Evolutionary conservation across 2,888 invertebrate species (phyloP).

Genomic region (Pediacus dermestoides): DNA sequence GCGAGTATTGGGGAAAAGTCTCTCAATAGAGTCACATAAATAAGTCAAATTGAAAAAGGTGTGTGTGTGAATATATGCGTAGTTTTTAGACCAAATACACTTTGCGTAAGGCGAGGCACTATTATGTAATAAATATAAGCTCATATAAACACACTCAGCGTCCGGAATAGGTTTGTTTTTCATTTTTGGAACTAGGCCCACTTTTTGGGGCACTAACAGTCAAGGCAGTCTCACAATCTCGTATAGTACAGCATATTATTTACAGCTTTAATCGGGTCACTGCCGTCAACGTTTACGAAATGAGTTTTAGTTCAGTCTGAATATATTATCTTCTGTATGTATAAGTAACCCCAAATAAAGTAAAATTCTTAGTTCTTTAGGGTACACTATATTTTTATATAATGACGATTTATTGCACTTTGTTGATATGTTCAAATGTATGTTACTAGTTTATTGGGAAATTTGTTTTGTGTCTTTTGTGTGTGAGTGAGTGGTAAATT

Average conservation of each 20-base stretch:
- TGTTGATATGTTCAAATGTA: no score
- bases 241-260: constrained; percentile 53
- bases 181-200: constrained; percentile 20
- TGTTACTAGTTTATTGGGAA: no score
- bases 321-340: neutral
- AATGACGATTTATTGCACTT: neutral
- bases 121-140: constrained; percentile 53
- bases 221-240: constrained; percentile 55
- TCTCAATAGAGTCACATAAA: no score
- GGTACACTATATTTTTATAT: neutral
- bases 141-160: constrained; percentile 59
- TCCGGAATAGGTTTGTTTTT: constrained; percentile 27
- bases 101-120: constrained; percentile 58
- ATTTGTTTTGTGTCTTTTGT: no score
- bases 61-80: no score
- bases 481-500: no score
- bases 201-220: constrained; percentile 45
- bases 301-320: no score
- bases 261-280: no score
- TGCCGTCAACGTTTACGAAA: no score
- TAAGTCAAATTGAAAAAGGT: no score
- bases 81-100: constrained; percentile 28
- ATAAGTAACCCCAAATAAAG: neutral
- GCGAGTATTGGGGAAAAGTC: constrained; percentile 5
- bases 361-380: neutral